Evolutionary conservation across 2,113 vertebrate species (phyloP).

Genomic region (Mormyrus lacerda): DNA sequence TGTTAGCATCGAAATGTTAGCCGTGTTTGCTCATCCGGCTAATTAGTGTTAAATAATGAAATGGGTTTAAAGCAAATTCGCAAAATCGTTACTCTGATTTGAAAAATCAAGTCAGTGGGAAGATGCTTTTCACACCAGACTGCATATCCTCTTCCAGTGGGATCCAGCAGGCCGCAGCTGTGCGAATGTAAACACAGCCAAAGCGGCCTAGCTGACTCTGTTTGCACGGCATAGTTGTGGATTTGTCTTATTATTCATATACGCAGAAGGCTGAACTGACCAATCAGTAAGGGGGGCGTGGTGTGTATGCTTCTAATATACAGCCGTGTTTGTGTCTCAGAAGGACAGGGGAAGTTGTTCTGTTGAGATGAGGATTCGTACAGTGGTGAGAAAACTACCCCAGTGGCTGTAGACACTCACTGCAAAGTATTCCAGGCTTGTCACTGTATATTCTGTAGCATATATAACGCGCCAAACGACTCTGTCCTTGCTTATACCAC

Average conservation of each 20-base stretch:
- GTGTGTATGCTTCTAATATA: background rate
- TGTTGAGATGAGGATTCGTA: background rate
- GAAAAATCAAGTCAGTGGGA: background rate
- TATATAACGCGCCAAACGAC: too few relatives aligned
- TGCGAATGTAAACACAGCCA: background rate
- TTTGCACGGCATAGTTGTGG: background rate
- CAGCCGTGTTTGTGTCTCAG: background rate
- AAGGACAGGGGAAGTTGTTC: background rate
- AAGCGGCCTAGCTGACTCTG: background rate
- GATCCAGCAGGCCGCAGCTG: background rate
- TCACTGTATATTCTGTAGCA: background rate
- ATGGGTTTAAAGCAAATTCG: background rate
- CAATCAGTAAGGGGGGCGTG: background rate
- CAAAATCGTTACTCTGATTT: background rate
- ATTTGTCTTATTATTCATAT: background rate
- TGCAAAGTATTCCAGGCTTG: background rate
- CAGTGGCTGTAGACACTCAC: background rate
- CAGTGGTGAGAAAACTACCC: background rate
- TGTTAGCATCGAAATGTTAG: background rate
- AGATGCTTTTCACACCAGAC: background rate
- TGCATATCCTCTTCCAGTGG: background rate
- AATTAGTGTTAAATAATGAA: background rate
- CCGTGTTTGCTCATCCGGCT: background rate
- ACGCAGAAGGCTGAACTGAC: background rate
- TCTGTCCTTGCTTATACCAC: slow-evolving; percentile 8